A percentile compares a stretch with the other conserved stretches of the same genome.
These are phyloP conservation scores for Leucoptera coffeella DNA, from an alignment of 2,888 invertebrate species.

Conservation along the genomic window DNA sequence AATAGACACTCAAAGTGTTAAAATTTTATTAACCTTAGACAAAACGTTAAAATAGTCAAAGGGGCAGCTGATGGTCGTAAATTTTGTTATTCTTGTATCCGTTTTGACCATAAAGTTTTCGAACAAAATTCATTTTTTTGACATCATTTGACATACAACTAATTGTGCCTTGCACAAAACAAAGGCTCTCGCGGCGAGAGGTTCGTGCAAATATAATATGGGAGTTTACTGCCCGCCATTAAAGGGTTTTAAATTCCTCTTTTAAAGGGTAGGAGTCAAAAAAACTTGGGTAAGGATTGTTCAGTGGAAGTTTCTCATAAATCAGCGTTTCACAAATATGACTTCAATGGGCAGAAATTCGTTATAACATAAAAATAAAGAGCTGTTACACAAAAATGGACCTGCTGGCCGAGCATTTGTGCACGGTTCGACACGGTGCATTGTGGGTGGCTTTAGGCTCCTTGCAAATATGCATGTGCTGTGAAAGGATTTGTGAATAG, in stretches of 20 bases:
- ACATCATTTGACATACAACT: slow-evolving; percentile 40
- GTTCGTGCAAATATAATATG: slow-evolving; percentile 48
- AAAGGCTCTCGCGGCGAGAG: slow-evolving; percentile 25
- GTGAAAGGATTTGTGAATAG: slow-evolving; percentile 31
- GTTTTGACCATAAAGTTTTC: too few relatives aligned
- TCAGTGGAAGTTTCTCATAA: slow-evolving; percentile 44
- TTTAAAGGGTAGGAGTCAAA: slow-evolving; percentile 49
- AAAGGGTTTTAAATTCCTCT: too few relatives aligned
- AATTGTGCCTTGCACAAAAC: slow-evolving; percentile 28
- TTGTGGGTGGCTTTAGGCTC: slow-evolving; percentile 37
- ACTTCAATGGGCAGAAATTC: slow-evolving; percentile 21
- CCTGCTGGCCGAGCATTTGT: slow-evolving; percentile 42
- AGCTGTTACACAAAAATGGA: slow-evolving; percentile 52
- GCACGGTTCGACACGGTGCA: slow-evolving; percentile 33
- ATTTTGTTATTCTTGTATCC: slow-evolving; percentile 23
- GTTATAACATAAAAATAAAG: slow-evolving; percentile 44
- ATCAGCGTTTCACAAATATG: slow-evolving; percentile 36
- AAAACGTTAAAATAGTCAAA: slow-evolving; percentile 27
- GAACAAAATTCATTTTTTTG: slow-evolving; percentile 24
- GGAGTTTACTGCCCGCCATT: slow-evolving; percentile 46
- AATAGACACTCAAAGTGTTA: slow-evolving; percentile 29
- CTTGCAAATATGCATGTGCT: slow-evolving; percentile 18
- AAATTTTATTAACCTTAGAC: slow-evolving; percentile 33
- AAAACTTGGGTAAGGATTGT: slow-evolving; percentile 38
- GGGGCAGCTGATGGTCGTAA: slow-evolving; percentile 25